Percentiles rank a stretch among this genome's conserved stretches.
phyloP scores from a whole-genome alignment of 2,113 vertebrate species.

The Riparia riparia region DNA sequence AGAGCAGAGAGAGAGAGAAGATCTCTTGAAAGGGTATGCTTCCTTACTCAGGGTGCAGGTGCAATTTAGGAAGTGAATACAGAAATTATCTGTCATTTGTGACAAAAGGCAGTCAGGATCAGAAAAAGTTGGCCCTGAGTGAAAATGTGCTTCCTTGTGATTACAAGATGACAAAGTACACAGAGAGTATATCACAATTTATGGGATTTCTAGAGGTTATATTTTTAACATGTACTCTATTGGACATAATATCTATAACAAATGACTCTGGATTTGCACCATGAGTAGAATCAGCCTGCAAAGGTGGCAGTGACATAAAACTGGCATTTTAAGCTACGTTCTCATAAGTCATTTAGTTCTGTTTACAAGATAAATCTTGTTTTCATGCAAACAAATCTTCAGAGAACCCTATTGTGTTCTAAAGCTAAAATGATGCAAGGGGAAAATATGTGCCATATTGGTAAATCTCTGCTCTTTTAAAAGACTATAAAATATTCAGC shows the following conservation, averaged over 20 bases:
- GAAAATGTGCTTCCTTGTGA: neutral
- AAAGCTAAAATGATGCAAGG: conserved; percentile 7
- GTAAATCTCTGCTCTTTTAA: conserved; percentile 50
- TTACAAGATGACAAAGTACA: neutral
- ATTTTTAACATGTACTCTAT: neutral
- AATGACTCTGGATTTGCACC: conserved; percentile 50
- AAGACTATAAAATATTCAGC: conserved; percentile 62
- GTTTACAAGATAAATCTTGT: conserved; percentile 50
- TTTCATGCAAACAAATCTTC: conserved; percentile 23
- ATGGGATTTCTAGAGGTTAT: neutral
- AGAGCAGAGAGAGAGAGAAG: neutral
- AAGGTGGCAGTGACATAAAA: conserved; percentile 35
- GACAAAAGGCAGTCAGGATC: neutral
- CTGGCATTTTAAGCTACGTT: conserved; percentile 30
- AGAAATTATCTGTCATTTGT: neutral
- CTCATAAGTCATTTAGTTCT: conserved; percentile 60
- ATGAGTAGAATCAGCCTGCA: conserved; percentile 41
- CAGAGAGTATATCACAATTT: neutral
- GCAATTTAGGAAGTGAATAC: neutral
- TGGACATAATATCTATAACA: conserved; percentile 12
- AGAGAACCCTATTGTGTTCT: conserved; percentile 20
- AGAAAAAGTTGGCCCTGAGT: neutral
- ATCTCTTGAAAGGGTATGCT: neutral
- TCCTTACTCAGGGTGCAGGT: neutral
- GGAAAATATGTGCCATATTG: conserved; percentile 41